Conservation (phyloP, 2,797 vertebrate species). For the Fratercula arctica region DNA sequence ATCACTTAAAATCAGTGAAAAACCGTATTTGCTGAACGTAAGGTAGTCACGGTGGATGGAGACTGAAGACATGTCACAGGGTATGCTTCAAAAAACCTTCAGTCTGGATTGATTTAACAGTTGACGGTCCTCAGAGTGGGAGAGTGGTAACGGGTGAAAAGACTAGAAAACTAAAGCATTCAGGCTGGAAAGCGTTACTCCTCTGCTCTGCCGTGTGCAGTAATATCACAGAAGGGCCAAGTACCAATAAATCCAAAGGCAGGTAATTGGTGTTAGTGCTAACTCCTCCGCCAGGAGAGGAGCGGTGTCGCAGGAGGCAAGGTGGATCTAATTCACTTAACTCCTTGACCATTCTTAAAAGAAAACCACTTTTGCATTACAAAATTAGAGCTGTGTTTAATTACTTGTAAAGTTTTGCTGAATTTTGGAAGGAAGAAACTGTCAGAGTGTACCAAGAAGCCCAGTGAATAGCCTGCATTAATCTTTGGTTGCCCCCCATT, state of each 20-base stretch:
- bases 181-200: neutral
- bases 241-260: neutral
- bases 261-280: no score
- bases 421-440: neutral
- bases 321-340: no score
- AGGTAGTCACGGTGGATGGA: neutral
- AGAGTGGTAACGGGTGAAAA: neutral
- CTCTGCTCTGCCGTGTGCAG: neutral
- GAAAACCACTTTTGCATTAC: neutral
- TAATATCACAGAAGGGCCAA: neutral
- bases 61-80: neutral
- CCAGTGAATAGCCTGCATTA: neutral
- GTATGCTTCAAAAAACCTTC: neutral
- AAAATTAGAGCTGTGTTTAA: neutral
- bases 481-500: neutral
- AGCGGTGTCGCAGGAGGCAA: neutral
- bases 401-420: neutral
- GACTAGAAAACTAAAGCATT: neutral
- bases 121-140: fast-evolving
- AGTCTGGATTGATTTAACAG: neutral
- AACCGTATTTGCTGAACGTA: neutral
- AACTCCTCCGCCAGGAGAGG: neutral
- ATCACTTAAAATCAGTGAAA: neutral
- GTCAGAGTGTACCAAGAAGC: neutral
- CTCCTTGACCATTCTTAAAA: neutral